These are phyloP conservation scores for Xanthia icteritia DNA, from an alignment of 2,888 invertebrate genomes.

Conservation along the genomic window DNA sequence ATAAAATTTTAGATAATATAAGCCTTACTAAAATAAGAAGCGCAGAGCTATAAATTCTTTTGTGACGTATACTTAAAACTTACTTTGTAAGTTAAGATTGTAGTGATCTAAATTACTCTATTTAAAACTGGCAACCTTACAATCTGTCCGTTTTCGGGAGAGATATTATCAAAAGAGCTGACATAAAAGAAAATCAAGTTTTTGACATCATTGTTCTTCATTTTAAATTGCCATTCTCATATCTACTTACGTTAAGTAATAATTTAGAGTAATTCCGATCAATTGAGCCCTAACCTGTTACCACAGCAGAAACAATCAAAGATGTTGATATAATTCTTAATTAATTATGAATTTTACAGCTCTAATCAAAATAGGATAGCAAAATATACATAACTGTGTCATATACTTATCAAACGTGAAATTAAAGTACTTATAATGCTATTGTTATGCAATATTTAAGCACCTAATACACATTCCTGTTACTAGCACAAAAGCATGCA, in stretches of 20 bases:
- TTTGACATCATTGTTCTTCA: not conserved
- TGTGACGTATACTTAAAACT: conserved; percentile 43
- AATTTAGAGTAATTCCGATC: conserved; percentile 34
- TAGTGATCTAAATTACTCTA: conserved; percentile 35
- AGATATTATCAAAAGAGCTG: not conserved
- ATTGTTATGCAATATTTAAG: conserved; percentile 21
- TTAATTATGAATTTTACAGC: conserved; percentile 12
- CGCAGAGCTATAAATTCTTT: conserved; percentile 38
- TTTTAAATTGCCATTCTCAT: not conserved
- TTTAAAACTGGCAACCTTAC: conserved; percentile 1
- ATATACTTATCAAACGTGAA: conserved; percentile 28
- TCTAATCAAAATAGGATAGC: conserved; percentile 60
- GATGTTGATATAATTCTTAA: conserved; percentile 11
- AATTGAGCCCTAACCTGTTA: conserved; percentile 22
- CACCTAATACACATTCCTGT: not conserved
- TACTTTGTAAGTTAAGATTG: conserved; percentile 36
- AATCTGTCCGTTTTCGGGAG: not conserved
- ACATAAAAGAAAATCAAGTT: not conserved
- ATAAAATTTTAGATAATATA: conserved; percentile 41
- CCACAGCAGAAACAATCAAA: conserved; percentile 9
- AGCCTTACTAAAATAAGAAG: conserved; percentile 44
- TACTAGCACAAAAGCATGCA: not conserved
- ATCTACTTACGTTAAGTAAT: not conserved
- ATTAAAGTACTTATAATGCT: conserved; percentile 29
- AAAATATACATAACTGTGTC: conserved; percentile 45